Evolutionary conservation across 2,888 invertebrate species (phyloP).

Genomic region (Ditula angustiorana): DNA sequence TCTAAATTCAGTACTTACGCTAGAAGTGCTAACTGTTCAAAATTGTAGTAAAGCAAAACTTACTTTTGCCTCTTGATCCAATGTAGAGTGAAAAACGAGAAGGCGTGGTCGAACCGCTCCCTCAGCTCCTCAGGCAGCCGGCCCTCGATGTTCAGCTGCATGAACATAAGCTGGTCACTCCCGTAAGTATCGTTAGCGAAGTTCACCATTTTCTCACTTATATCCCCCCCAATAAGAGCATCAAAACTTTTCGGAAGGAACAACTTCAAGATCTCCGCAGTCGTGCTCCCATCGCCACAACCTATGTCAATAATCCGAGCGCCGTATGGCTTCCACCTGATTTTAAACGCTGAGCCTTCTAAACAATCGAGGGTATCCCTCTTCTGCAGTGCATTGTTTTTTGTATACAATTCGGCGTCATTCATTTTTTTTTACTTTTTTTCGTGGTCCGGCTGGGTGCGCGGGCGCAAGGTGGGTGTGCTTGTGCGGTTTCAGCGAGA

Average conservation of each 20-base stretch:
- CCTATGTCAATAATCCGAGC: slow-evolving; percentile 89
- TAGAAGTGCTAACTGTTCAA: not conserved
- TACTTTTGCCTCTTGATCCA: slow-evolving; percentile 89
- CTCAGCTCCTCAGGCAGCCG: slow-evolving; percentile 71
- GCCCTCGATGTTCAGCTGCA: slow-evolving; percentile 80
- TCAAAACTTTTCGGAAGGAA: slow-evolving; percentile 78
- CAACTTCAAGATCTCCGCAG: slow-evolving; percentile 85
- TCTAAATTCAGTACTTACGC: too few relatives aligned
- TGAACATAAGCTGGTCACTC: slow-evolving; percentile 69
- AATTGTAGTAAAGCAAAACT: slow-evolving; percentile 44
- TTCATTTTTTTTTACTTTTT: slow-evolving; percentile 73
- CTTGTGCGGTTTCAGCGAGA: slow-evolving; percentile 71
- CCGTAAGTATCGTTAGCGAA: slow-evolving; percentile 80
- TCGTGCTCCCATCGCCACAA: slow-evolving; percentile 90
- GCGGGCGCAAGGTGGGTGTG: slow-evolving; percentile 64
- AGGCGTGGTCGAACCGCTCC: slow-evolving; percentile 85
- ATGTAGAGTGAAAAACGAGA: slow-evolving; percentile 90
- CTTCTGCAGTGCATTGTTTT: slow-evolving; percentile 88
- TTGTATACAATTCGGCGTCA: slow-evolving; percentile 88
- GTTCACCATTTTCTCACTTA: slow-evolving; percentile 87
- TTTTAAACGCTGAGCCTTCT: slow-evolving; percentile 85
- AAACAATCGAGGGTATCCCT: slow-evolving; percentile 85
- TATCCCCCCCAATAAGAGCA: slow-evolving; percentile 85
- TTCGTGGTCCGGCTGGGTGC: slow-evolving; percentile 51
- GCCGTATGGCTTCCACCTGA: slow-evolving; percentile 84